Percentiles rank a stretch among this genome's conserved stretches.
Conservation (phyloP, 2,113 vertebrate genomes). For the Pterophyllum scalare region DNA sequence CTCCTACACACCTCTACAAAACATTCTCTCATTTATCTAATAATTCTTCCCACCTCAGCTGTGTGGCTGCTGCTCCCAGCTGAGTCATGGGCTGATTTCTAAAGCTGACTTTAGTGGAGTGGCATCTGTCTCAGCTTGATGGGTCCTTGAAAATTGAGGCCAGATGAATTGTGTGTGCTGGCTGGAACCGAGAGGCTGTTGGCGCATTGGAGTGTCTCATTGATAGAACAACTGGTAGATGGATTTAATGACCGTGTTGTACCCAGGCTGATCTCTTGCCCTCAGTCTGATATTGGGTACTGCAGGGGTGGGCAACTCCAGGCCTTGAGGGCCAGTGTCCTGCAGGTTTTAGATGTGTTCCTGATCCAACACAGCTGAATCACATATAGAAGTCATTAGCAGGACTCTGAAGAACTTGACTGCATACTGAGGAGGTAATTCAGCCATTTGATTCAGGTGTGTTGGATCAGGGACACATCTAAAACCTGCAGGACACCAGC, state of each 20-base stretch:
- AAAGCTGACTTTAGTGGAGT: constrained; percentile 31
- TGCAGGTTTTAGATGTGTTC: no score
- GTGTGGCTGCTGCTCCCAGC: constrained; percentile 12
- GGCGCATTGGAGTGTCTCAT: constrained; percentile 14
- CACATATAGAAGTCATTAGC: no score
- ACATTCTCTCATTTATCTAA: constrained; percentile 9
- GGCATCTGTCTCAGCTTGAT: constrained; percentile 53
- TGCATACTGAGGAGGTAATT: no score
- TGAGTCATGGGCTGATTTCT: constrained; percentile 42
- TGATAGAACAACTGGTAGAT: constrained; percentile 5
- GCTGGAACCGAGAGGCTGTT: constrained; percentile 9
- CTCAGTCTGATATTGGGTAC: constrained; percentile 16
- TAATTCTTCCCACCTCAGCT: constrained; percentile 9
- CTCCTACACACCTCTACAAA: not conserved
- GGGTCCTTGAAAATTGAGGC: constrained; percentile 35
- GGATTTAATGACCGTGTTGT: constrained; percentile 12
- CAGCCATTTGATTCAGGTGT: no score
- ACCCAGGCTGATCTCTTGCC: constrained; percentile 13
- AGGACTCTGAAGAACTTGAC: no score
- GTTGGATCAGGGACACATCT: no score
- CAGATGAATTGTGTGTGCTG: constrained; percentile 41
- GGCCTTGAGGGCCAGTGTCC: no score
- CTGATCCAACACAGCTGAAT: no score
- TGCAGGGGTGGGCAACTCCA: no score
- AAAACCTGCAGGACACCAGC: no score